Evolutionary conservation across 1,140 invertebrate species (phyloP), one percentile per base, ranked within the genome.

Genomic region (Polyergus mexicanus): DNA sequence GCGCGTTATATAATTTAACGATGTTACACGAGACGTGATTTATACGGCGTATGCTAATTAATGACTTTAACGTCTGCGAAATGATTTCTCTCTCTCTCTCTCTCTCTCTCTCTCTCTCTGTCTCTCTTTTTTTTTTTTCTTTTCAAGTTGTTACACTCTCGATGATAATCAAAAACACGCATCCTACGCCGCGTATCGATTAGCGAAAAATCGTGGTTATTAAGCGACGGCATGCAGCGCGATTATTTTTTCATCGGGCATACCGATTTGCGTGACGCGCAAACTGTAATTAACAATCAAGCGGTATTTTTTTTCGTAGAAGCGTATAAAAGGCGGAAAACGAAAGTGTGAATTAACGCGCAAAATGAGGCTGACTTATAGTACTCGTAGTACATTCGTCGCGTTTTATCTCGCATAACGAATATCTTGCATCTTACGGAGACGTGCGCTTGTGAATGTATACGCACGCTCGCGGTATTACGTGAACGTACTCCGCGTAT

Each of bases 351-450:
- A 86, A 89, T 85, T 81, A 80, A 88, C 58, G 63, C 32, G 51
- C 60, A 75, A 51, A 8, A 72, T 41, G 63, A 76, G 56, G 10
- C 25, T 22, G n/a, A 47, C 19, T 75, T 83, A 85, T 68, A 71
- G 58, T 74, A 74, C 56, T 51, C 60, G 56, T 28, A 44, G 56
- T 84, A 91, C 88, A 78, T 92, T 90, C 88, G 86, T 85, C 63
- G 85, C 71, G 84, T 91, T 92, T 92, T 89, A 93, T 91, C 86
- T 91, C 92, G 88, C 88, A 62, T 81, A 90, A 91, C 85, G 86
- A 92, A 92, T 89, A 92, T 88, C 86, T 81, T 60, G 71, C 74
- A 71, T 78, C n/a, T n/a, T 58, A 35, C 85, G 25, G 58, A 80
- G 58, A 80, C 76, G 56, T 38, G 72, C 38, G 63, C 62, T 22